Percentiles rank a stretch among this genome's conserved stretches.
phyloP scores from a whole-genome alignment of 1,140 invertebrate species.

The Pemphigus obesinymphae region DNA sequence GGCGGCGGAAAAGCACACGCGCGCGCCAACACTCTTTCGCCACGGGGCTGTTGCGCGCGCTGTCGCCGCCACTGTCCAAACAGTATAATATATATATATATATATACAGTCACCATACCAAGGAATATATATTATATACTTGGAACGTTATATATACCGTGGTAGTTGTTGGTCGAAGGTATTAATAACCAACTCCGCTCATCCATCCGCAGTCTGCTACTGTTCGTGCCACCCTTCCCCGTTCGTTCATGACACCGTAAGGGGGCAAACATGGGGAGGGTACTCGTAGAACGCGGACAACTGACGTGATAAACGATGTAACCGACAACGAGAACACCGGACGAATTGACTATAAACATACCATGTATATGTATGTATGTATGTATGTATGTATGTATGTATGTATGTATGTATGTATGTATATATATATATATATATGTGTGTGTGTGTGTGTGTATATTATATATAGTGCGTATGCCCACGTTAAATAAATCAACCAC shows the following conservation, averaged over 20 bases:
- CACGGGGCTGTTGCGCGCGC: neutral
- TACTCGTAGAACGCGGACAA: neutral
- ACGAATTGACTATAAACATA: neutral
- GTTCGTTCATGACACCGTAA: too few species aligned
- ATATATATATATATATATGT: neutral
- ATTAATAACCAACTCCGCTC: neutral
- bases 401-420: neutral
- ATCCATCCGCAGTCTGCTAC: too few species aligned
- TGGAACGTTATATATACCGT: neutral
- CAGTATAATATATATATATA: neutral
- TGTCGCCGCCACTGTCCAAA: neutral
- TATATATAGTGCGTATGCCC: neutral
- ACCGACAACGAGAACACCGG: constrained; percentile 1
- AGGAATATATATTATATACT: neutral
- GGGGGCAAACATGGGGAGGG: neutral
- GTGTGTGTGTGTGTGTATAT: too few species aligned
- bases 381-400: too few species aligned
- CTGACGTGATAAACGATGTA: constrained; percentile 37
- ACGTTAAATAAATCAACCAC: constrained; percentile 33
- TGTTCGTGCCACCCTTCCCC: neutral
- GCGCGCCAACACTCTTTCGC: neutral
- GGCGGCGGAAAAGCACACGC: neutral
- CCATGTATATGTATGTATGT: neutral
- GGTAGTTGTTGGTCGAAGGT: neutral
- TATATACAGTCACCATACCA: neutral